Evolutionary conservation across 2,888 invertebrate genomes (phyloP), one percentile per base, ranked within the genome.

Genomic region (Artemia sinica): DNA sequence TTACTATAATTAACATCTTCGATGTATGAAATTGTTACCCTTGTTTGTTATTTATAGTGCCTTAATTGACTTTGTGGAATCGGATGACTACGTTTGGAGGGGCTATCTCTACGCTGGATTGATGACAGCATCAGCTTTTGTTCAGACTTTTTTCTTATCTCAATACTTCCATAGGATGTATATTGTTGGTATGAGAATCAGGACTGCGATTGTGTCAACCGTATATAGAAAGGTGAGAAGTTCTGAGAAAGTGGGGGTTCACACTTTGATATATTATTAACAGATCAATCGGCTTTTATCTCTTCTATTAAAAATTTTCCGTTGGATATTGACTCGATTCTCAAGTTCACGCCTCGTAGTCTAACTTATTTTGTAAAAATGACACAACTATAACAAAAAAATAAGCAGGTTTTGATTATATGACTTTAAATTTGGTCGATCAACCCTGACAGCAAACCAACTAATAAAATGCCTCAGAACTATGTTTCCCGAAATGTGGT

Each of bases 91-190:
- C 0, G 75, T 82, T 74, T 95, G 94, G 94, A 89, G 88, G 77
- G 94, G 96, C 50, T 88, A 89, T 74, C 77, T 91, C 11, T 94
- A 89, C 78, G 88, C 92, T 0, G 79, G 83, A 0, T 76, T 86
- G 1, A 81, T 96, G 70, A 84, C 96, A 72, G 74, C 83, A 4
- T 84, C 87, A 58, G 89, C 93, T 0, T 81, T 84, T 0, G 76
- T 87, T 0, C 91, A 93, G 78, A 93, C 94, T 0, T 78, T 93
- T 73, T 80, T 94, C 67, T 80, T 92, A 58, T 87, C 91, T 2
- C 92, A 93, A 76, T 94, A 94, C 78, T 94, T 93, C 78, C 89
- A 92, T 75, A 83, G 87, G 70, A 91, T 91, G 90, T 89, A 90
- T 79, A 81, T 90, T 67, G 86, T 91, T 18, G 95, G 95, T 5